A percentile compares a stretch with the other conserved stretches of the same genome.
Evolutionary conservation across 2,888 invertebrate species (phyloP).

Genomic region (Amiota minor): DNA sequence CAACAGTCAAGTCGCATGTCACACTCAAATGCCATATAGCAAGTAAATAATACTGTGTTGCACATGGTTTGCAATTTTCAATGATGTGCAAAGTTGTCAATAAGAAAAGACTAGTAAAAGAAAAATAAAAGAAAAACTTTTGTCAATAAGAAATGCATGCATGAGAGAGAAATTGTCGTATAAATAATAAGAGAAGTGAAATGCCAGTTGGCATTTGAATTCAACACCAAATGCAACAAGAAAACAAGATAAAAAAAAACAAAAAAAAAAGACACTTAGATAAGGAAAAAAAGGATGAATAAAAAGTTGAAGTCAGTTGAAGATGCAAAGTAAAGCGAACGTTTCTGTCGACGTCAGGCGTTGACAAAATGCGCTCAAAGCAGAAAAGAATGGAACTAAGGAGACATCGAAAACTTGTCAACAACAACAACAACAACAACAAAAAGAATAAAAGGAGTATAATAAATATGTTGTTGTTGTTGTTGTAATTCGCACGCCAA

Average conservation of each 20-base stretch:
- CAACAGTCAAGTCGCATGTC: not conserved
- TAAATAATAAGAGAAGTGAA: conserved; percentile 7
- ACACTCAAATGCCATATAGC: not conserved
- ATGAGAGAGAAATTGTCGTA: not conserved
- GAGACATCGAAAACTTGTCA: conserved; percentile 2
- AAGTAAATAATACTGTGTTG: conserved; percentile 1
- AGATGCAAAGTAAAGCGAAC: too few relatives aligned
- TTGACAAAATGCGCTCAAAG: conserved; percentile 15
- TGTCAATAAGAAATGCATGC: conserved; percentile 2
- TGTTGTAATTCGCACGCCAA: conserved; percentile 46
- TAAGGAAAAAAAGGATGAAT: too few relatives aligned
- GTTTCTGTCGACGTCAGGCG: too few relatives aligned
- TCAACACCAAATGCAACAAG: conserved; percentile 8
- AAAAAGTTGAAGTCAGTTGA: too few relatives aligned
- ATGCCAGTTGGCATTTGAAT: conserved; percentile 32
- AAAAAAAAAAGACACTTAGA: conserved; percentile 1
- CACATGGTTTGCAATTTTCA: not conserved
- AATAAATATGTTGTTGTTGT: not conserved
- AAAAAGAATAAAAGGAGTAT: too few relatives aligned
- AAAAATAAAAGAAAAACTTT: conserved; percentile 4
- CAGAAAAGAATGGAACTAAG: not conserved
- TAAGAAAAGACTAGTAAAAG: not conserved
- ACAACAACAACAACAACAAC: not conserved
- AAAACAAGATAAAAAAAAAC: not conserved
- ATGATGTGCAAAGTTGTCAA: conserved; percentile 5